Evolutionary conservation across 2,113 vertebrate genomes (phyloP).

Genomic region (human (Homo sapiens)): DNA sequence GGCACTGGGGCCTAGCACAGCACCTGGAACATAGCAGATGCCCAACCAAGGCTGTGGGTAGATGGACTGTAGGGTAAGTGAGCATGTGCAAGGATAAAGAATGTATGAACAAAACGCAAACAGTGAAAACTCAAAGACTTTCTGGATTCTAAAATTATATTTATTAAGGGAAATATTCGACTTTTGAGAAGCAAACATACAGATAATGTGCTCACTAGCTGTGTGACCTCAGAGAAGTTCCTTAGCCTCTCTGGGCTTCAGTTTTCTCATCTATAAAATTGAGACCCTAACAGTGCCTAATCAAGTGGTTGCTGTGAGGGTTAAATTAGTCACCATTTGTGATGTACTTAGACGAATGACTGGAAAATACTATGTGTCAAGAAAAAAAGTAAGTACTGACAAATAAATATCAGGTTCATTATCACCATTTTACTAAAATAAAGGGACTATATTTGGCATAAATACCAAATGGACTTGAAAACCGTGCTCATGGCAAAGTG

Average conservation of each 20-base stretch:
- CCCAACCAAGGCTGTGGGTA: neutral
- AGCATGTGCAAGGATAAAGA: neutral
- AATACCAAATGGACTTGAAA: neutral
- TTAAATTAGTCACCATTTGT: neutral
- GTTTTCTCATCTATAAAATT: neutral
- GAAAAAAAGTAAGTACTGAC: neutral
- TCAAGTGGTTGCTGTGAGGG: neutral
- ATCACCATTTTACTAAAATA: neutral
- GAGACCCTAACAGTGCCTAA: accelerated
- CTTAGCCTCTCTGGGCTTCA: neutral
- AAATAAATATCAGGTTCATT: neutral
- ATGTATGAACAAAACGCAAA: neutral
- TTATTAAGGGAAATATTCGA: neutral
- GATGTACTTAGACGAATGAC: neutral
- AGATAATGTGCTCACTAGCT: neutral
- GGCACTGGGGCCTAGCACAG: neutral
- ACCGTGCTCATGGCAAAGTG: too few species aligned
- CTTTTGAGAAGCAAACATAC: neutral
- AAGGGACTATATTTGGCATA: neutral
- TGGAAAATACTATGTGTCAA: neutral
- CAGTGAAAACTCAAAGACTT: neutral
- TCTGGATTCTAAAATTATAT: neutral
- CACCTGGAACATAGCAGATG: neutral
- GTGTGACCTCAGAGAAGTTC: neutral
- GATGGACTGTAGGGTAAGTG: too few species aligned